Base-by-base conservation (phyloP, 2,888 invertebrate genomes). In the Criorhina ranunculi region DNA sequence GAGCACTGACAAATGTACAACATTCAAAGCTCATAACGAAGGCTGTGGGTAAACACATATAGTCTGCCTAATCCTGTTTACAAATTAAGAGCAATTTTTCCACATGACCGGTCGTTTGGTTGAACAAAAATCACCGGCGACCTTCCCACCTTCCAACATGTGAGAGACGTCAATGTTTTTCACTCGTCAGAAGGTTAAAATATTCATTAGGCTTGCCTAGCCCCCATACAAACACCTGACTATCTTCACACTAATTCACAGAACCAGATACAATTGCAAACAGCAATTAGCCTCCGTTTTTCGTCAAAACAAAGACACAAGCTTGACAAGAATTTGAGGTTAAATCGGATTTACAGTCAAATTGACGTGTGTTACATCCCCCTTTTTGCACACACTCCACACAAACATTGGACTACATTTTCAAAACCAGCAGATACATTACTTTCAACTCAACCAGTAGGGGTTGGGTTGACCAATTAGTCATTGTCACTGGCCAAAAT, bases 31-130 rank as follows among this genome's bases (percentile, higher is more conserved):
- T 64, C 35, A 49, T 9, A 8, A 53, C 5, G 31, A 19, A 31
- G 60, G 15, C 42, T 44, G 11, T 11, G 12, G n/a, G 51, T 42
- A 40, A 72, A 60, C 72, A 72, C 55, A 64, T 42, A 35, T 29
- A 53, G 46, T 9, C 35, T 57, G 12, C 19, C 51, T 67, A 80
- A 80, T 67, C 67, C 31, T 55, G 44, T 64, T n/a, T 57, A 57
- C 53, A 66, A 60, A 82, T 82, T 82, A 66, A 82, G 82, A 82
- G 53, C 82, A 66, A 72, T 51, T 37, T 77, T 72, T 77, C 59
- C 66, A 67, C 72, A 33, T 44, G 15, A 40, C 17, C 51, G 33
- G 46, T 42, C 66, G 46, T 55, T 46, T 42, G 53, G 42, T 12
- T 33, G 35, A 29, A 24, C 19, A 24, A 24, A 59, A 77, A 60